Evolutionary conservation across 2,888 invertebrate species (phyloP).

Genomic region (Apoda limacodes): DNA sequence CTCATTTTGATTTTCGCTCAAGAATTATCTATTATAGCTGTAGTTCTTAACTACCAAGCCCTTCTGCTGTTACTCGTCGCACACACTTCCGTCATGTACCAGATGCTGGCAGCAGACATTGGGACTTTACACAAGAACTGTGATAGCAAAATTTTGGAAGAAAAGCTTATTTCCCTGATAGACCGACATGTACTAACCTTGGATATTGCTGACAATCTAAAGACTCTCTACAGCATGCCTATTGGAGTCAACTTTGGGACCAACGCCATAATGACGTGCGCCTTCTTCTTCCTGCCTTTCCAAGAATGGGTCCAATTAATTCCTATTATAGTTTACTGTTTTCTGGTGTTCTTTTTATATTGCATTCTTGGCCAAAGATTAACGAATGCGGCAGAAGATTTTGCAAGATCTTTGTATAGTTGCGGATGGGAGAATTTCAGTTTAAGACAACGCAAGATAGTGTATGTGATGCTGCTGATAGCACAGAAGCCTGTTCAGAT

Average conservation of each 20-base stretch:
- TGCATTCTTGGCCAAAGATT: constrained; percentile 47
- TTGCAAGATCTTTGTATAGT: constrained; percentile 41
- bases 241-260: constrained; percentile 47
- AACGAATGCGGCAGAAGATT: constrained; percentile 41
- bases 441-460: constrained; percentile 32
- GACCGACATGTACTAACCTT: constrained; percentile 34
- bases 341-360: constrained; percentile 46
- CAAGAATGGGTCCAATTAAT: constrained; percentile 38
- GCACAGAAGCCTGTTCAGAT: constrained; percentile 43
- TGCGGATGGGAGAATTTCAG: constrained; percentile 57
- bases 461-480: constrained; percentile 38
- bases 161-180: constrained; percentile 29
- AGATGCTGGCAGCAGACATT: constrained; percentile 39
- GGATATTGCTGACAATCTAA: constrained; percentile 31
- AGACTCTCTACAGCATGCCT: constrained; percentile 39
- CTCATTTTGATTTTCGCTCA: constrained; percentile 26
- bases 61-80: constrained; percentile 40
- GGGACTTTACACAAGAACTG: constrained; percentile 26
- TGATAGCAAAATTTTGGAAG: constrained; percentile 25
- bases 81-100: constrained; percentile 43
- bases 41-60: constrained; percentile 41
- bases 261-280: constrained; percentile 40
- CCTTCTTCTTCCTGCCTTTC: constrained; percentile 41
- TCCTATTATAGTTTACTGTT: constrained; percentile 41
- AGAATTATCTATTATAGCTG: constrained; percentile 32